These are phyloP conservation scores for Anniella stebbinsi DNA, from an alignment of 2,797 vertebrate genomes.

Conservation along the genomic window DNA sequence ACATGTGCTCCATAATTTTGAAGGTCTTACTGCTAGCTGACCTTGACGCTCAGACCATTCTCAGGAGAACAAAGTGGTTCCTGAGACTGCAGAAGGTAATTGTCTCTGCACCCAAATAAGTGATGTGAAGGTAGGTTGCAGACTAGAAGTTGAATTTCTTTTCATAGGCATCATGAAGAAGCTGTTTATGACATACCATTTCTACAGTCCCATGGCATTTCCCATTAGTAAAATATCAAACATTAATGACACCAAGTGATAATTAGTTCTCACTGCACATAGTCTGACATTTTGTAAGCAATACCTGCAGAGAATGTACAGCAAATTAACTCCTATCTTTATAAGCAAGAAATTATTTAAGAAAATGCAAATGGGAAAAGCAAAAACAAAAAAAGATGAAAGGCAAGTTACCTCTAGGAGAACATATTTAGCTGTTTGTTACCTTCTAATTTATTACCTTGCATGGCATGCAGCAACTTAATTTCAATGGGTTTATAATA, in stretches of 20 bases:
- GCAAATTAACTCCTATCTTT: slow-evolving; percentile 23
- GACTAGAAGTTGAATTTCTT: background rate
- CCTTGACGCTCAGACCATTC: background rate
- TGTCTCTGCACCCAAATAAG: background rate
- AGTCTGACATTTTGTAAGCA: slow-evolving; percentile 20
- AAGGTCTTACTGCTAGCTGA: background rate
- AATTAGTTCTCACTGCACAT: slow-evolving; percentile 15
- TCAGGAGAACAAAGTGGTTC: background rate
- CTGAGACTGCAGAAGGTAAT: background rate
- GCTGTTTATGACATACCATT: background rate
- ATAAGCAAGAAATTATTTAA: slow-evolving; percentile 26
- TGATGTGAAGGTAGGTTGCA: background rate
- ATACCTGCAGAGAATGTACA: slow-evolving; percentile 21
- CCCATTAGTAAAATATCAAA: slow-evolving; percentile 34
- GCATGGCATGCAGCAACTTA: background rate
- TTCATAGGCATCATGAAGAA: background rate
- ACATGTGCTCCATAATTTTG: background rate
- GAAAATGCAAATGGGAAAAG: slow-evolving; percentile 21
- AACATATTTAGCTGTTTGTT: slow-evolving; percentile 13
- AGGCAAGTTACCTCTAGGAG: background rate
- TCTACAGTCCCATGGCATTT: slow-evolving; percentile 8
- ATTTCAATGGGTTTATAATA: slow-evolving; percentile 28
- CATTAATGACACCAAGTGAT: slow-evolving; percentile 19
- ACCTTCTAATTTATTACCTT: slow-evolving; percentile 19
- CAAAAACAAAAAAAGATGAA: background rate